Evolutionary conservation across 2,113 vertebrate species (phyloP).

Genomic region (Grus americana): DNA sequence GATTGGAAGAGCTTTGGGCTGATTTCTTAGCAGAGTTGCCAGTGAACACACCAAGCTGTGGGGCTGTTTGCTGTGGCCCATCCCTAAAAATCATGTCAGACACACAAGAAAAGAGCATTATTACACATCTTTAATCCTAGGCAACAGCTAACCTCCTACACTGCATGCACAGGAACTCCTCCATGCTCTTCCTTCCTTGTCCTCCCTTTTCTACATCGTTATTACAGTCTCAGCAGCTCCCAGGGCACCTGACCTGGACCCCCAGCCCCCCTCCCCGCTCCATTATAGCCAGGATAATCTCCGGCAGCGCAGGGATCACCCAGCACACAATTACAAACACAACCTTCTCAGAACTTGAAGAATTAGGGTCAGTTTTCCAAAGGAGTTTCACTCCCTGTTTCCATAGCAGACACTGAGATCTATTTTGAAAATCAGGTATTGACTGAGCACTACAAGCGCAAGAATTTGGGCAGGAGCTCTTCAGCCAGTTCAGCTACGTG

Average conservation of each 20-base stretch:
- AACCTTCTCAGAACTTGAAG: neutral
- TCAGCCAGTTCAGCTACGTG: rapidly evolving
- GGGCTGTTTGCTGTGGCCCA: constrained; percentile 87
- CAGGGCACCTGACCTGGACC: neutral
- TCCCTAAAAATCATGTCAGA: constrained; percentile 78
- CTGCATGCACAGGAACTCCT: rapidly evolving
- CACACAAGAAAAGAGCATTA: neutral
- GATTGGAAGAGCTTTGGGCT: constrained; percentile 91
- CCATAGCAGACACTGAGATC: neutral
- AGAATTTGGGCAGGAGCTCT: neutral
- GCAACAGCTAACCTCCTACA: neutral
- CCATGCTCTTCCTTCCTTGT: neutral
- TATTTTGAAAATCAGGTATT: neutral
- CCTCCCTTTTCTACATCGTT: neutral
- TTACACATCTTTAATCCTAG: neutral
- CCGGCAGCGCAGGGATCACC: neutral
- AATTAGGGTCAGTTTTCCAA: neutral
- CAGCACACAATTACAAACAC: rapidly evolving
- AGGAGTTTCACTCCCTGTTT: neutral
- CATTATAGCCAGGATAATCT: neutral
- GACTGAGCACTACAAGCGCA: neutral
- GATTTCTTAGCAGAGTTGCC: constrained; percentile 86
- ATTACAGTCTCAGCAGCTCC: neutral
- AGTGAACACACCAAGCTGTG: constrained; percentile 92
- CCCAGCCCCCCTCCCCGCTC: neutral